Base-by-base conservation (phyloP, 2,113 vertebrate genomes). In the Pleuronectes platessa region DNA sequence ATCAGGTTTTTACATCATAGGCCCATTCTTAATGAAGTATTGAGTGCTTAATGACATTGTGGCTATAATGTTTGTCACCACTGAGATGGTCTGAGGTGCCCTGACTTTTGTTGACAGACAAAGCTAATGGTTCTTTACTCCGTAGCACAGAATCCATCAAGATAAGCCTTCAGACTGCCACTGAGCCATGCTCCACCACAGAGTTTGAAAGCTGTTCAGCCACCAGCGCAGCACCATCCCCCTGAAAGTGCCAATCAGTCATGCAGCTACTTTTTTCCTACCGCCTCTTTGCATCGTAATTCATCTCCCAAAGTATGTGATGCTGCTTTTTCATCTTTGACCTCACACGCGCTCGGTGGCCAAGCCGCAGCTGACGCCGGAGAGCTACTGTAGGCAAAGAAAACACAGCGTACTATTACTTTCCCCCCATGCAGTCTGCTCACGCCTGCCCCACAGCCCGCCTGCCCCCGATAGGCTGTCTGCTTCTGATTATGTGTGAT, bases 401-500 rank as follows among this genome's bases (percentile, higher is more conserved):
- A 93, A 93, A 91, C 86, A 91, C 27, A 65, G 86, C 64, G 17
- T 90, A 81, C 86, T 84, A 74, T 93, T 91, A 87, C 91, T 83
- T 83, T 84, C 82, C 77, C 85, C 86, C 78, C 42, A 14, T 82
- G 76, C 82, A 79, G 88, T 79, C 84, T 79, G 89, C 83, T 82
- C 75, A 82, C 49, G 65, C 76, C 65, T 74, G 68, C 79, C 84
- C 84, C 84, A 68, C 75, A 40, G 76, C 77, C 79, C 15, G 62
- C 74, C 76, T 61, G 55, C 82, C 76, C 70, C 78, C 53, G 61
- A 82, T 82, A 81, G 72, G 51, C 81, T 72, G 85, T 92, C 90
- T 94, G 93, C 83, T 94, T 88, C 78, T 91, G 89, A 92, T 94
- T 94, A 93, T 86, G 82, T 90, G 84, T 71, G 91, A 92, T 90